phyloP scores from a whole-genome alignment of 2,888 invertebrate genomes.

The Liposcelis brunnea region DNA sequence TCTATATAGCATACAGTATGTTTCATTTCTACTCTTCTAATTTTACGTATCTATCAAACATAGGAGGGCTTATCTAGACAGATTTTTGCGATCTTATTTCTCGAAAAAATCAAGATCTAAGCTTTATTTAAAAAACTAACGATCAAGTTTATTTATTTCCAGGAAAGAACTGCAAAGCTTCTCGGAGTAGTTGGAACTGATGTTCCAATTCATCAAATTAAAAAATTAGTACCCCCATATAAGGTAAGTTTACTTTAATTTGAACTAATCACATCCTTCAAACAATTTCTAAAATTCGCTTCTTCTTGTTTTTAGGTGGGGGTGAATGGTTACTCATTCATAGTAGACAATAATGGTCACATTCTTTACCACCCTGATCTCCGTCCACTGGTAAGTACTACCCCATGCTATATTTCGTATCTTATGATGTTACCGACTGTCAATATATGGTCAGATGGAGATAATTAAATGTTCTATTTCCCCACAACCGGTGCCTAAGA shows the following conservation, averaged over 20 bases:
- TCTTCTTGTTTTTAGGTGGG: constrained; percentile 51
- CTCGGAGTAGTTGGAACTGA: constrained; percentile 95
- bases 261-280: no score
- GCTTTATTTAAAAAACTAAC: no score
- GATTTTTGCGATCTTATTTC: no score
- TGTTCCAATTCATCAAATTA: constrained; percentile 87
- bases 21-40: no score
- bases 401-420: no score
- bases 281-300: constrained; percentile 1
- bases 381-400: constrained; percentile 60
- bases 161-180: constrained; percentile 77
- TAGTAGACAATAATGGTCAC: constrained; percentile 94
- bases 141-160: no score
- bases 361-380: constrained; percentile 91
- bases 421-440: neutral
- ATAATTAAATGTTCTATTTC: no score
- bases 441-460: neutral
- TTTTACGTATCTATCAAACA: no score
- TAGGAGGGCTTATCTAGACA: no score
- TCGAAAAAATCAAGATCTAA: no score
- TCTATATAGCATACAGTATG: no score
- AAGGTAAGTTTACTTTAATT: constrained; percentile 47
- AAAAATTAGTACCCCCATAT: constrained; percentile 84
- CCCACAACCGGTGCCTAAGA: no score
- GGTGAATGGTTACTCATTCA: constrained; percentile 90